Percentiles rank a stretch among this genome's conserved stretches.
These are phyloP conservation scores for Bombus confusus DNA, from an alignment of 1,140 invertebrate species.

Conservation along the genomic window DNA sequence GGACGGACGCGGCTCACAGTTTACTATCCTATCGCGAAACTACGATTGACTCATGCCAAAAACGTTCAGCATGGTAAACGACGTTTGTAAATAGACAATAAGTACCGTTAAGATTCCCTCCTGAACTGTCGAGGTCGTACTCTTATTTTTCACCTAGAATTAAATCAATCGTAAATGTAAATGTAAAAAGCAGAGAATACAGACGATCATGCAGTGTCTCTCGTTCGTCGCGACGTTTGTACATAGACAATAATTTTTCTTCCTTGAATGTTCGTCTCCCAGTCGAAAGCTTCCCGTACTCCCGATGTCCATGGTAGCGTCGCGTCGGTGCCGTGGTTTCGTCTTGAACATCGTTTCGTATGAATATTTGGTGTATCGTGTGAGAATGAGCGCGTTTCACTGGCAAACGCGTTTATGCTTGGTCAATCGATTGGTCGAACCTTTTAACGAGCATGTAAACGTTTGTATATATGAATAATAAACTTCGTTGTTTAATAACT, in stretches of 20 bases:
- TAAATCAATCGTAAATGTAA: slow-evolving; percentile 39
- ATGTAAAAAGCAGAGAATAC: neutral
- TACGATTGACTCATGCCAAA: slow-evolving; percentile 46
- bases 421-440: slow-evolving; percentile 44
- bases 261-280: slow-evolving; percentile 40
- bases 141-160: slow-evolving; percentile 63
- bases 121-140: slow-evolving; percentile 41
- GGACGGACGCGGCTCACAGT: neutral
- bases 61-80: slow-evolving; percentile 31
- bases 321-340: slow-evolving; percentile 17
- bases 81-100: slow-evolving; percentile 70
- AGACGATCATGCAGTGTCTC: neutral
- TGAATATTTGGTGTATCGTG: slow-evolving; percentile 46
- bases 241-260: slow-evolving; percentile 70
- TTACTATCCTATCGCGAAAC: neutral
- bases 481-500: slow-evolving; percentile 75
- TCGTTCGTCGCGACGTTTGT: slow-evolving; percentile 57
- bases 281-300: slow-evolving; percentile 34
- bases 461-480: slow-evolving; percentile 76
- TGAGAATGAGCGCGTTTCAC: slow-evolving; percentile 38
- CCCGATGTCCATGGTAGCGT: neutral
- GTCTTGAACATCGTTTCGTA: slow-evolving; percentile 21
- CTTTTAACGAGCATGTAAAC: slow-evolving; percentile 65
- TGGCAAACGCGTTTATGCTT: slow-evolving; percentile 51
- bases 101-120: slow-evolving; percentile 58